Base-by-base conservation (phyloP, 2,888 invertebrate species). In the Dicyrtoma fusca region DNA sequence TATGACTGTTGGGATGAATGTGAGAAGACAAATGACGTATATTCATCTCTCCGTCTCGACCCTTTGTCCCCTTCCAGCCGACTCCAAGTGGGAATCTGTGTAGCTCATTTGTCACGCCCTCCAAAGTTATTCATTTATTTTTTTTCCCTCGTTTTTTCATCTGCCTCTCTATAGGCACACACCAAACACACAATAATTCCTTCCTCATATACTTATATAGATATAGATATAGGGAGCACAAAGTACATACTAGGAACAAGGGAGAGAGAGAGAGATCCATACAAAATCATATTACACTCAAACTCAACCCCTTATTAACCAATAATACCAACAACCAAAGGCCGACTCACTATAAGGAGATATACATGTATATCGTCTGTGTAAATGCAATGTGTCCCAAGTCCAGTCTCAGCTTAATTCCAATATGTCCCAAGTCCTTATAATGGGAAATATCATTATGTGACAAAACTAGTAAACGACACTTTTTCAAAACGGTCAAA, bases 101-200 rank as follows among this genome's bases (percentile, higher is more conserved):
- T 68, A 68, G 55, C 45, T 68, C 68, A 59, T 68, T 68, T 57
- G 57, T 68, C 68, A 68, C 68, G 68, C 68, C 68, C 55, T 68
- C 42, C 45, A 68, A 68, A 68, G 55, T 68, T 68, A 68, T 68
- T 68, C 68, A 68, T 68, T 68, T 68, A 68, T 68, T 55, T 68
- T 44, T 68, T 25, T 44, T 34, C 21, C 44, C 57, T 65, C 51
- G 21, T 13, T 34, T 34, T 34, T 34, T 34, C 34, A 34, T 34
- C 34, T 34, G 4, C 34, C 3, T 34, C 4, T 34, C 34, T 34
- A 8, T 34, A 34, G 34, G 4, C 34, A n/a, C n/a, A n/a, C n/a
- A n/a, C n/a, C 4, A 34, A 34, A 34, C 8, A 34, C 34, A 34
- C 8, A 34, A 34, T 34, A 34, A 8, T n/a, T n/a, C n/a, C n/a